Conservation (phyloP, 2,113 vertebrate species). For the Melanerpes aurifrons region DNA sequence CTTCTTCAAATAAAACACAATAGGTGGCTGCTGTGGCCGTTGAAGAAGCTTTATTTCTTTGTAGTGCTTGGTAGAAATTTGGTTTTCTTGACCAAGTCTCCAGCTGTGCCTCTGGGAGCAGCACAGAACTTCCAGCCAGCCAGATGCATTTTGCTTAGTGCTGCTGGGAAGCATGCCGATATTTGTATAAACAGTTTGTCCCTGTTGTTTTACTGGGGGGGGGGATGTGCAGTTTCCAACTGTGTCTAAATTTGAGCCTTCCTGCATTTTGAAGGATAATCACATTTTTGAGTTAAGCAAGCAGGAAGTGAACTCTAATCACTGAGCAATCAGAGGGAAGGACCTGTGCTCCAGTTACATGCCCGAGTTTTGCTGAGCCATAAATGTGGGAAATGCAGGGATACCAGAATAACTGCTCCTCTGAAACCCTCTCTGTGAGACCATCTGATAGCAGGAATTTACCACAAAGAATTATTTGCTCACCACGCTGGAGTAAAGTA, state of each 20-base stretch:
- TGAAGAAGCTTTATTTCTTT: not conserved
- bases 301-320: conserved; percentile 32
- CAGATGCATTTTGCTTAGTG: not conserved
- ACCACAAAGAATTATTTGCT: not conserved
- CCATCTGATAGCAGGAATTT: not conserved
- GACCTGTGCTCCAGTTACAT: conserved; percentile 20
- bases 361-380: not conserved
- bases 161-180: not conserved
- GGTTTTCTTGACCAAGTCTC: not conserved
- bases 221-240: not conserved
- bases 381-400: not conserved
- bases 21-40: not conserved
- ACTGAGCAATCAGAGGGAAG: not conserved
- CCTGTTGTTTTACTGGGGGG: not conserved
- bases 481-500: not conserved
- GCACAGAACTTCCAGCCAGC: not conserved
- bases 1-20: not conserved
- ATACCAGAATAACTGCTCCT: not conserved
- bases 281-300: conserved; percentile 14
- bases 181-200: conserved; percentile 37
- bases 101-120: not conserved
- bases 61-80: not conserved
- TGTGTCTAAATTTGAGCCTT: conserved; percentile 47
- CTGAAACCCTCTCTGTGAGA: not conserved
- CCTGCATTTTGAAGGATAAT: conserved; percentile 42